phyloP scores from a whole-genome alignment of 2,113 vertebrate genomes.

The Marmota monax region DNA sequence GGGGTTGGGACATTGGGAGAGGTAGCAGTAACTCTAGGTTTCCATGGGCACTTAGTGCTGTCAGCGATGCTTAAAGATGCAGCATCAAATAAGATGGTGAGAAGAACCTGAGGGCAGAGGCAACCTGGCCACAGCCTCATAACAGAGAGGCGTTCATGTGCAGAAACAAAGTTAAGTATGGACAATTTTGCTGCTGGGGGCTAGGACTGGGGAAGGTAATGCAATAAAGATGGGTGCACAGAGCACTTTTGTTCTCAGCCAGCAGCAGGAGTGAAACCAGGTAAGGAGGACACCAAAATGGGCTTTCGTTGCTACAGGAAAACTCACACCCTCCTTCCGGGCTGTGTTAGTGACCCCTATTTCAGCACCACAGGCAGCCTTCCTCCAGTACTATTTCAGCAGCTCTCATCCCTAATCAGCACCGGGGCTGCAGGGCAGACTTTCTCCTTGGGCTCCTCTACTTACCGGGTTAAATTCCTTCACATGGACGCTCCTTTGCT shows the following conservation, averaged over 20 bases:
- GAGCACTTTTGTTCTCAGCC: not conserved
- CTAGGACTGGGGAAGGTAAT: not conserved
- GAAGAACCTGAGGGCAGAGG: not conserved
- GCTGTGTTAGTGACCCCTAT: not conserved
- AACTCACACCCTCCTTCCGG: too few relatives aligned
- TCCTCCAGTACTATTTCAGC: not conserved
- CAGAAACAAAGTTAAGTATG: not conserved
- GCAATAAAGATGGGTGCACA: not conserved
- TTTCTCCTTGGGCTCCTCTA: not conserved
- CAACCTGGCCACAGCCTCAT: not conserved
- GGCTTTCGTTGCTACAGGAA: not conserved
- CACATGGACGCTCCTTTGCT: not conserved
- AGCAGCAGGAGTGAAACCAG: not conserved
- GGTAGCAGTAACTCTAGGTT: not conserved
- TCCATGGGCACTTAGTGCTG: not conserved
- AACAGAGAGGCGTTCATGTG: not conserved
- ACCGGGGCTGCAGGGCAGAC: not conserved
- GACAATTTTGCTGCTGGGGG: not conserved
- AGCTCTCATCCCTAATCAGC: not conserved
- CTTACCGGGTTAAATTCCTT: conserved; percentile 82
- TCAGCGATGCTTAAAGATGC: not conserved
- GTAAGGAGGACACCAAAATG: not conserved
- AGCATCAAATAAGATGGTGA: not conserved
- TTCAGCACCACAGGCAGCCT: not conserved
- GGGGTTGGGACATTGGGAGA: not conserved